Percentiles rank a stretch among this genome's conserved stretches.
Conservation (phyloP, 1,140 invertebrate genomes). For the Leptinotarsa undecemlineata region DNA sequence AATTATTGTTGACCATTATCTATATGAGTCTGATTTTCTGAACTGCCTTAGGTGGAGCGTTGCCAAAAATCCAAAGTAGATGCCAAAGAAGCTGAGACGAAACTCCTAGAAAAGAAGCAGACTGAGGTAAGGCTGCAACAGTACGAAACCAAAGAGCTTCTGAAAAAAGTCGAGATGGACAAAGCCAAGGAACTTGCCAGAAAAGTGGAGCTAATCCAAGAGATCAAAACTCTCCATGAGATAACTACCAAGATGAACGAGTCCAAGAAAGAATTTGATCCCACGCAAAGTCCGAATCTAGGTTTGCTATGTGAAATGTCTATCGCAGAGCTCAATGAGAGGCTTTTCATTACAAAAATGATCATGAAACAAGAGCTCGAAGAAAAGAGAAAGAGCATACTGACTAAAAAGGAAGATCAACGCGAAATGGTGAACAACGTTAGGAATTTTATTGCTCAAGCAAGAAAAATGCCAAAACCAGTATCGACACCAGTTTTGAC, state of each 20-base stretch:
- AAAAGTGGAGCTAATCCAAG: conserved; percentile 59
- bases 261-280: conserved; percentile 56
- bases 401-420: conserved; percentile 44
- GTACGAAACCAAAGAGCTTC: conserved; percentile 55
- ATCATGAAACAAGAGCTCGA: conserved; percentile 59
- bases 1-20: too few species aligned
- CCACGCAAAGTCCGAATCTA: conserved; percentile 59
- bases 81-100: conserved; percentile 57
- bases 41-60: conserved; percentile 48
- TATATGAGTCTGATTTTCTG: too few species aligned
- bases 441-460: conserved; percentile 45
- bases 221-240: conserved; percentile 56
- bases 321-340: conserved; percentile 61
- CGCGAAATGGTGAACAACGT: conserved; percentile 46
- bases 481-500: background rate
- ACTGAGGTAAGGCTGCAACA: conserved; percentile 55
- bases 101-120: conserved; percentile 55
- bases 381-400: conserved; percentile 50
- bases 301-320: conserved; percentile 65
- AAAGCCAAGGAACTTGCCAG: conserved; percentile 58
- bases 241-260: conserved; percentile 7
- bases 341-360: conserved; percentile 57
- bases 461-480: conserved; percentile 1
- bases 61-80: conserved; percentile 56
- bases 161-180: conserved; percentile 53